A percentile compares a stretch with the other conserved stretches of the same genome.
These are phyloP conservation scores for Cuculus canorus DNA, from an alignment of 2,797 vertebrate species.

Conservation along the genomic window DNA sequence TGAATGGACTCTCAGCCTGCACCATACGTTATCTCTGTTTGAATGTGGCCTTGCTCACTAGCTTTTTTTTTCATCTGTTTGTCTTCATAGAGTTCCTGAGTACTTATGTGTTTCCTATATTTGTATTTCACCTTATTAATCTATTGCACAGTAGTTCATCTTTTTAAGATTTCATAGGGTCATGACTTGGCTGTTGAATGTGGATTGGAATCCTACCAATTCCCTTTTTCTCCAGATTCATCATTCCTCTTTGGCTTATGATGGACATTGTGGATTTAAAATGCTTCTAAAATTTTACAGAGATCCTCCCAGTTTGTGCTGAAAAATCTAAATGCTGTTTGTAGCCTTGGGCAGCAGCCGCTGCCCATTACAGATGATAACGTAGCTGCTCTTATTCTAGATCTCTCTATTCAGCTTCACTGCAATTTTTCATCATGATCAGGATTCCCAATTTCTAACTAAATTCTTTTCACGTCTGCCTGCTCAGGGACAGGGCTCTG, in stretches of 20 bases:
- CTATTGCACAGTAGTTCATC: not conserved
- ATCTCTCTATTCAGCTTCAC: not conserved
- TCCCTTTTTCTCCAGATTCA: not conserved
- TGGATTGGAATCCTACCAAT: not conserved
- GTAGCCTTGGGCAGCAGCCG: not conserved
- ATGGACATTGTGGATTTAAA: not conserved
- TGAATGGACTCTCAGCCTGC: not conserved
- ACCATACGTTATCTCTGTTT: fast-evolving
- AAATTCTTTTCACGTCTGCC: not conserved
- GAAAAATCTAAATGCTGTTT: not conserved
- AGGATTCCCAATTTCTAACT: not conserved
- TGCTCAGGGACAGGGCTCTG: not conserved
- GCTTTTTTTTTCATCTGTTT: not conserved
- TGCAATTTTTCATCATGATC: slow-evolving; percentile 1
- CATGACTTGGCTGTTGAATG: not conserved
- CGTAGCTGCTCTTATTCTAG: not conserved
- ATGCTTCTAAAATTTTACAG: not conserved
- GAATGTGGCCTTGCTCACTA: not conserved
- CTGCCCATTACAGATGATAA: not conserved
- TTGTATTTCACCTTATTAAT: not conserved
- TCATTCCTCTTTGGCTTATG: not conserved
- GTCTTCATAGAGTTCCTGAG: not conserved
- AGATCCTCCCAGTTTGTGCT: not conserved
- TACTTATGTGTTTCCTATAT: not conserved
- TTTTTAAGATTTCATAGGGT: not conserved